Evolutionary conservation across 2,113 vertebrate species (phyloP), one percentile per base, ranked within the genome.

Genomic region (Zosterops japonicus): DNA sequence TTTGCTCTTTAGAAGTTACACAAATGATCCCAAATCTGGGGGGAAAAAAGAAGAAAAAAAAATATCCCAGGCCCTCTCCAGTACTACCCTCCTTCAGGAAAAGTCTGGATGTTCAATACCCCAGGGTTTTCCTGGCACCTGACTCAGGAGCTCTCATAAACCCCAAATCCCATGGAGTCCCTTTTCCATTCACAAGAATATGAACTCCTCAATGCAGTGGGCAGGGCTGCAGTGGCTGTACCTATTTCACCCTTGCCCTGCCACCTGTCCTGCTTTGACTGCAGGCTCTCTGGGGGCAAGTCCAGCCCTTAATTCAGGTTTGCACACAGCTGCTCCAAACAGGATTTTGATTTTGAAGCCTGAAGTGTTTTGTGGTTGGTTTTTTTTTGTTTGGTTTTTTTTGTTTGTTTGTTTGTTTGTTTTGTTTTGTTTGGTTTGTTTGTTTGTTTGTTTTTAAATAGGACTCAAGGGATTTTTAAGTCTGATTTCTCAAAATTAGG

Each of bases 171-270:
- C 24, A 29, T 1, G 1, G 21, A 42, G 6, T 14, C 47, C 29
- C 6, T 56, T 78, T 21, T 14, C 36, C 42, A 14, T 25, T 22
- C 15, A 2, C 2, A 21, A 36, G 27, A 27, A 60, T 56, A 64
- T 8, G 7, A 65, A 15, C 25, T 39, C 2, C 29, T 27, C 2
- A 0, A 6, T 3, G 11, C 39, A 44, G 70, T 1, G 6, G 8
- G 25, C 39, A 86, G 46, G 69, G 44, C 67, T 82, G 24, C 57
- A 33, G 14, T 28, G 31, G 21, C 81, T 82, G 59, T 50, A 8
- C 20, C 23, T 83, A 36, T 76, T 56, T 36, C 24, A 49, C 18
- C 9, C 35, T 25, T 36, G n/a, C 24, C 21, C 28, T 36, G 33
- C 31, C 78, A 39, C 29, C 61, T 69, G 20, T 27, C 21, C 29